Base-by-base conservation (phyloP, 2,888 invertebrate species). In the Patella pellucida region DNA sequence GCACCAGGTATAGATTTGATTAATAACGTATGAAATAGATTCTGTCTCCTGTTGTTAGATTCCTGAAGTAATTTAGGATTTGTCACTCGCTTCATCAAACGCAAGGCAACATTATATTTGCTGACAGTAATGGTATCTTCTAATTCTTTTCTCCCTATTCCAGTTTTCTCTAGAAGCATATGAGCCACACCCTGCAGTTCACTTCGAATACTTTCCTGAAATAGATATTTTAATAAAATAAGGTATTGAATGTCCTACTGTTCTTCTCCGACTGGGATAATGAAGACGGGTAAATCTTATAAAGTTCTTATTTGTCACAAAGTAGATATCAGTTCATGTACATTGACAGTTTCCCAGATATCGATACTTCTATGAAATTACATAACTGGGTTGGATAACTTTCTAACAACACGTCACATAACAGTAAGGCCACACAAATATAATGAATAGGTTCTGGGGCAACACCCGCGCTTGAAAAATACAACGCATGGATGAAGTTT, bases 141-240 rank as follows among this genome's bases (percentile, higher is more conserved):
- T 62, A 92, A 86, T 70, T 90, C 89, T 68, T 86, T 87, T 62
- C 89, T 88, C 52, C 86, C 87, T 78, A 90, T 85, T 74, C 90
- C 89, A 50, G 85, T 84, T 15, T 86, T 84, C 76, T 91, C 90
- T 50, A 92, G 81, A 82, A 92, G 89, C 79, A 92, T 89, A 83
- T 92, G 92, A 68, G 92, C 88, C 19, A 92, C 89, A 56, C 92
- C 92, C 81, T 92, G 92, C 87, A 92, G 91, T 75, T 92, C 91
- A 68, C 90, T 88, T 51, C 85, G 82, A 9, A 92, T 89, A 3
- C 92, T 91, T 81, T 84, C 85, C 89, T 90, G 81, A 19, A 82
- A 78, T 76, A 52, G 69, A 19, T 68, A 75, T 41, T 41, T 41
- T 41, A 9, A 9, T 41, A 0, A 41, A 41, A 9, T 41, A 41